These are phyloP conservation scores for Chrysina gloriosa DNA, from an alignment of 2,888 invertebrate species.

Conservation along the genomic window DNA sequence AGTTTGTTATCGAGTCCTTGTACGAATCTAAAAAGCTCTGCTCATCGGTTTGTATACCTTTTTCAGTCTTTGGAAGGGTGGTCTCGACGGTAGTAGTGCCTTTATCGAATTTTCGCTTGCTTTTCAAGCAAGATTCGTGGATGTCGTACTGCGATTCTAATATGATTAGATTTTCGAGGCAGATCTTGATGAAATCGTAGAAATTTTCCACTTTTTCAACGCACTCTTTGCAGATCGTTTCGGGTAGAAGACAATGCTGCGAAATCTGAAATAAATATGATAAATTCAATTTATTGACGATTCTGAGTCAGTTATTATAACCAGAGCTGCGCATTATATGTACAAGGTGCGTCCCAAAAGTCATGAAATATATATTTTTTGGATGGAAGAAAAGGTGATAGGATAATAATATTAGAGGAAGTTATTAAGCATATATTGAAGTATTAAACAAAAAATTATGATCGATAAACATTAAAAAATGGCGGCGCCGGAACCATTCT, in stretches of 20 bases:
- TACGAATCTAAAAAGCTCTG: conserved; percentile 12
- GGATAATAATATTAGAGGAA: no score
- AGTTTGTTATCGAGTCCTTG: conserved; percentile 18
- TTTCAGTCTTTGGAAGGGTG: conserved; percentile 55
- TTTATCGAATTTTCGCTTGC: conserved; percentile 63
- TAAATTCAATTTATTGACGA: no score
- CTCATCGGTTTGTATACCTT: conserved; percentile 61
- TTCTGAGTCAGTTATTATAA: background rate
- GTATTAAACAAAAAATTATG: no score
- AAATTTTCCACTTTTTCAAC: conserved; percentile 59
- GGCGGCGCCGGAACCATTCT: no score
- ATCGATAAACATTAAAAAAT: no score
- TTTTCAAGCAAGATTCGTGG: conserved; percentile 61
- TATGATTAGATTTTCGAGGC: conserved; percentile 61
- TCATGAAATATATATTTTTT: no score
- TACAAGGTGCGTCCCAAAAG: background rate
- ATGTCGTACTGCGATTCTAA: conserved; percentile 62
- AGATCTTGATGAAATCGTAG: conserved; percentile 61
- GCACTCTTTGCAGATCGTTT: conserved; percentile 62
- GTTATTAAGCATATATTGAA: no score
- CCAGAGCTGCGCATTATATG: background rate
- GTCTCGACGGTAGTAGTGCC: conserved; percentile 64
- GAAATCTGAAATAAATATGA: conserved; percentile 57
- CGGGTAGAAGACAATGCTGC: conserved; percentile 60
- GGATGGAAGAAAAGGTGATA: no score